phyloP scores from a whole-genome alignment of 2,888 invertebrate species.

The Sminthurinus aureus region DNA sequence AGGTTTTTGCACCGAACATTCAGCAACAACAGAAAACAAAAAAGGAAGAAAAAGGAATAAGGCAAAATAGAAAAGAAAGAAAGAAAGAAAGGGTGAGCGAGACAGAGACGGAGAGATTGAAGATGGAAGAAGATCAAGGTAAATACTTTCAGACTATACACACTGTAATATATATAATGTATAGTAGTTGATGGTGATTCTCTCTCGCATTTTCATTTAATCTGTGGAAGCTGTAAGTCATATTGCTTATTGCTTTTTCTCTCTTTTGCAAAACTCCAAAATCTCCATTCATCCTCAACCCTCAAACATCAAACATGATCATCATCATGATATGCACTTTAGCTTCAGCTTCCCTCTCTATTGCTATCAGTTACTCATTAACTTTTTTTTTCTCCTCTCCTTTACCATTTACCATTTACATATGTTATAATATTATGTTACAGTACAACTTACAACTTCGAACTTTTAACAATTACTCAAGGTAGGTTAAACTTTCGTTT shows the following conservation, averaged over 20 bases:
- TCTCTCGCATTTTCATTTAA: too few species aligned
- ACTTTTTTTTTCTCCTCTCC: too few species aligned
- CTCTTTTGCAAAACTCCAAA: background rate
- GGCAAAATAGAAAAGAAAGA: background rate
- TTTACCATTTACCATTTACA: too few species aligned
- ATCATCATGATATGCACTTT: conserved; percentile 15
- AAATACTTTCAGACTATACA: background rate
- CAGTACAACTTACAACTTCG: too few species aligned
- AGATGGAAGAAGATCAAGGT: background rate
- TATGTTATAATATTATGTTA: too few species aligned
- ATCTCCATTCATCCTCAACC: conserved; percentile 37
- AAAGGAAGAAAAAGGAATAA: background rate
- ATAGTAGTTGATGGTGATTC: background rate
- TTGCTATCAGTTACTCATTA: too few species aligned
- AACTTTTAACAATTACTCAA: too few species aligned
- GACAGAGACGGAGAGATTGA: background rate
- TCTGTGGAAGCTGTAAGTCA: too few species aligned
- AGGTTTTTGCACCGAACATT: conserved; percentile 48
- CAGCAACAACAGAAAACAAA: conserved; percentile 3
- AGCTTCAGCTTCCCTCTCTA: too few species aligned
- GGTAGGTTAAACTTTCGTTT: too few species aligned
- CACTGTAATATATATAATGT: background rate
- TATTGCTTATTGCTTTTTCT: too few species aligned
- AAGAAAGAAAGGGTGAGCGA: conserved; percentile 2
- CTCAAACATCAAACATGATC: too few species aligned